Percentiles rank a stretch among this genome's conserved stretches.
phyloP scores from a whole-genome alignment of 2,113 vertebrate species.

The Rhodinocichla rosea region DNA sequence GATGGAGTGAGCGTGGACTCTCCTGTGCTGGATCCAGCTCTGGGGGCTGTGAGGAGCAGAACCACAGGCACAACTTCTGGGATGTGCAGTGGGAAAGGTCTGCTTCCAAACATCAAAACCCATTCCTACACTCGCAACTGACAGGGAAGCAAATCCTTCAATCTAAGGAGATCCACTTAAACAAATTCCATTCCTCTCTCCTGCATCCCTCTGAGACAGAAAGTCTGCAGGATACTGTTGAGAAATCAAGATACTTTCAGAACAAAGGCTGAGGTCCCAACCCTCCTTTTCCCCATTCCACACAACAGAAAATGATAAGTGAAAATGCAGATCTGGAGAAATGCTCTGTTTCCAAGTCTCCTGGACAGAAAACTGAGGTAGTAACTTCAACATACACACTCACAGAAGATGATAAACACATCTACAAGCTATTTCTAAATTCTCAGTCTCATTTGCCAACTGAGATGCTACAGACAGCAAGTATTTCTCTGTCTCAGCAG shows the following conservation, averaged over 20 bases:
- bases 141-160: background rate
- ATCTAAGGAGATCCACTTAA: background rate
- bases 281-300: background rate
- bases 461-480: background rate
- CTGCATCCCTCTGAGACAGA: background rate
- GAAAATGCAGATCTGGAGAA: background rate
- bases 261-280: background rate
- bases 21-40: background rate
- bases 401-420: background rate
- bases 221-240: background rate
- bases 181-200: background rate
- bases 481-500: background rate
- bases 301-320: background rate
- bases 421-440: background rate
- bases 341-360: background rate
- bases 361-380: background rate
- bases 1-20: rapidly evolving
- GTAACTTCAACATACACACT: background rate
- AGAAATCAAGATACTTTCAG: background rate
- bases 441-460: background rate
- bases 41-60: background rate
- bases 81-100: background rate
- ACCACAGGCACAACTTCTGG: background rate
- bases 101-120: background rate
- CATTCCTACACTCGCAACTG: background rate